Evolutionary conservation across 1,140 invertebrate species (phyloP), one percentile per base, ranked within the genome.

Genomic region (Cyclargus thomasi): DNA sequence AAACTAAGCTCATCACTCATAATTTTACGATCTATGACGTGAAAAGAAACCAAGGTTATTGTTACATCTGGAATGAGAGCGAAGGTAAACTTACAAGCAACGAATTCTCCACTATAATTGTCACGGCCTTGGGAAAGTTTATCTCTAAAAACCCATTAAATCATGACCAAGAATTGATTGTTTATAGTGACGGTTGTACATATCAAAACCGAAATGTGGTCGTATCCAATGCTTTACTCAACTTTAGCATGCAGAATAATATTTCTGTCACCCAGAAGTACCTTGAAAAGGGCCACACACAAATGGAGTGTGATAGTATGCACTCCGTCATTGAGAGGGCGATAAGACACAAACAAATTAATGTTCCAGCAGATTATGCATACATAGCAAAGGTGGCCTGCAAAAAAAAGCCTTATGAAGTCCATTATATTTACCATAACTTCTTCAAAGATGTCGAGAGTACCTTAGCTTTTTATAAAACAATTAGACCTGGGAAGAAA

Each of bases 251-350:
- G 14, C 8, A 16, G 35, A 5, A 63, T 16, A 63, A 63, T 4
- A 7, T 63, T 1, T 17, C 29, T 10, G 23, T 62, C 10, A n/a
- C 21, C 2, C 59, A 62, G 23, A 62, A 22, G 14, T 62, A 14
- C 16, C 35, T 63, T 17, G 62, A 63, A 36, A 35, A 35, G 2
- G 62, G 29, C 7, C 62, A 63, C 11, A 63, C 62, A 5, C 62
- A 63, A 63, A 63, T 63, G 62, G 62, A 63, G 47, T 53, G 47
- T 10, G 47, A 53, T 29, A 29, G 23, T 6, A 29, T 29, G 23
- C 23, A 53, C 47, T 53, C 47, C 5, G n/a, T 17, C 2, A 53
- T 53, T 16, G 47, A 53, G 16, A 14, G 47, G 14, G 2, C 11
- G 4, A 14, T 53, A 16, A 53, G n/a, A 53, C 11, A 53, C 2